Evolutionary conservation across 2,113 vertebrate genomes (phyloP).

Genomic region (Misgurnus anguillicaudatus): DNA sequence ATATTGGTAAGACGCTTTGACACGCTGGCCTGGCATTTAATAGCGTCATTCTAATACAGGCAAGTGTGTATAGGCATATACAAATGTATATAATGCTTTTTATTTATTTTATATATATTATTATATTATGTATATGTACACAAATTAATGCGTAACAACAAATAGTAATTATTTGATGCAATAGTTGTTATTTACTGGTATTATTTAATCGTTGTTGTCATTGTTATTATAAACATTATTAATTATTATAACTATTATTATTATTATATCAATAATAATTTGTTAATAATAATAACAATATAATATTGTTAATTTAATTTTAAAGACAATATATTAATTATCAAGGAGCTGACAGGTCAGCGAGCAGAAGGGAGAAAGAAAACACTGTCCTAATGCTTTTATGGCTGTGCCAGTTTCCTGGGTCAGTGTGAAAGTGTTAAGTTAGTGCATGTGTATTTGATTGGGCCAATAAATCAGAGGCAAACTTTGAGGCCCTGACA

Average conservation of each 20-base stretch:
- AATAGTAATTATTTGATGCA: not conserved
- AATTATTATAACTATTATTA: too few relatives aligned
- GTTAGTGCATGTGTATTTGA: conserved; percentile 75
- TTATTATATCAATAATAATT: not conserved
- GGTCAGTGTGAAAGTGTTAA: conserved; percentile 75
- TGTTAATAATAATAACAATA: too few relatives aligned
- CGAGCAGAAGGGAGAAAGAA: conserved; percentile 50
- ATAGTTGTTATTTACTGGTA: too few relatives aligned
- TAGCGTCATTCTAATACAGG: conserved; percentile 41
- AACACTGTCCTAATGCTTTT: conserved; percentile 71
- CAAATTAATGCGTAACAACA: not conserved
- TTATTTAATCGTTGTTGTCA: too few relatives aligned
- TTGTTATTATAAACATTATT: too few relatives aligned
- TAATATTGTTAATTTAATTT: not conserved
- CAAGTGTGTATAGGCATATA: not conserved
- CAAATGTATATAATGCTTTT: not conserved
- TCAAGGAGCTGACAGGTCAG: conserved; percentile 47
- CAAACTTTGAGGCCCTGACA: conserved; percentile 64
- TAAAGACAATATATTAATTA: not conserved
- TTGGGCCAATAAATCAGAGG: conserved; percentile 82
- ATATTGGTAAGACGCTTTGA: conserved; percentile 17
- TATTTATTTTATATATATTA: not conserved
- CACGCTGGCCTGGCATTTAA: conserved; percentile 37
- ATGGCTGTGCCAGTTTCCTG: conserved; percentile 73
- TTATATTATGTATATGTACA: too few relatives aligned